Percentiles rank a stretch among this genome's conserved stretches.
These are phyloP conservation scores for Eidolon helvum DNA, from an alignment of 2,113 vertebrate genomes.

Conservation along the genomic window DNA sequence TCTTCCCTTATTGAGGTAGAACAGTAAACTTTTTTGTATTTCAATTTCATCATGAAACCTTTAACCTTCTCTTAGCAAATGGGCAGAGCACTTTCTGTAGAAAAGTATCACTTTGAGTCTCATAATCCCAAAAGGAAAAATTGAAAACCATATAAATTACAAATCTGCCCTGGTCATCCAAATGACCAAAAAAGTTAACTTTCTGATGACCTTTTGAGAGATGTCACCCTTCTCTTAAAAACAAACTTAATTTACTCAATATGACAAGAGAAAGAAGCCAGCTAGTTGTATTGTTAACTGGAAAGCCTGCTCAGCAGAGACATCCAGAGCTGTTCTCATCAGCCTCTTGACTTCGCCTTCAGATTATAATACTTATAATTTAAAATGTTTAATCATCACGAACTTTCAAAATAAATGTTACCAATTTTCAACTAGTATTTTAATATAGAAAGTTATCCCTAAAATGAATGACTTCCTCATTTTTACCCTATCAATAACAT, in stretches of 20 bases:
- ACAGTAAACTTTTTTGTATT: background rate
- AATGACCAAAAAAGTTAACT: background rate
- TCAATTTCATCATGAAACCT: background rate
- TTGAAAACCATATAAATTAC: background rate
- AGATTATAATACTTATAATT: background rate
- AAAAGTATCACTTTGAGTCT: background rate
- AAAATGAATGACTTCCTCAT: background rate
- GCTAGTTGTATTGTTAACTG: background rate
- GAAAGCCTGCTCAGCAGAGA: background rate
- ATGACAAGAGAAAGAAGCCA: background rate
- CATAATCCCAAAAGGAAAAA: background rate
- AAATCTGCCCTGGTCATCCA: background rate
- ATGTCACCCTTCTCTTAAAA: background rate
- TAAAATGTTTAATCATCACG: background rate
- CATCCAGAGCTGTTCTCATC: background rate
- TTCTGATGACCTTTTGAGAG: background rate
- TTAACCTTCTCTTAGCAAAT: background rate
- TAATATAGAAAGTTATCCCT: background rate
- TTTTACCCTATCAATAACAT: background rate
- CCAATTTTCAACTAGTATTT: background rate
- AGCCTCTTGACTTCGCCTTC: background rate
- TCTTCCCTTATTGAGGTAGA: background rate
- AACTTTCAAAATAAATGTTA: background rate
- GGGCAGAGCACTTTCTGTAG: background rate
- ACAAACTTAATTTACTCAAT: background rate